Evolutionary conservation across 2,888 invertebrate genomes (phyloP).

Genomic region (Antitype chi): DNA sequence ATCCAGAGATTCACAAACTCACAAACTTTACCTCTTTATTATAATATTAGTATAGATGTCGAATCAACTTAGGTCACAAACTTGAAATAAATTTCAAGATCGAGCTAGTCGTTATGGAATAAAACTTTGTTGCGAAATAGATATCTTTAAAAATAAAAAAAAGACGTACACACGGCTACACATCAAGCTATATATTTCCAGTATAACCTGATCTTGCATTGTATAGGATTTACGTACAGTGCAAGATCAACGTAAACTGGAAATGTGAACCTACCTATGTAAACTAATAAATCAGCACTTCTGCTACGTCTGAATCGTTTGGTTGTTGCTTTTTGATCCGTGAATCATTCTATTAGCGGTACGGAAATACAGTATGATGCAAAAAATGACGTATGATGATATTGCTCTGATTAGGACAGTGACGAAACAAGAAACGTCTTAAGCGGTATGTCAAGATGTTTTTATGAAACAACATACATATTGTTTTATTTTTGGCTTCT

Average conservation of each 20-base stretch:
- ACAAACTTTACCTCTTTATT: too few relatives aligned
- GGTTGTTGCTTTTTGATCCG: constrained; percentile 40
- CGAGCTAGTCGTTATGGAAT: constrained; percentile 10
- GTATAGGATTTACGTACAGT: too few relatives aligned
- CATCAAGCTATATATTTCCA: too few relatives aligned
- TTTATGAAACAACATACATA: constrained; percentile 24
- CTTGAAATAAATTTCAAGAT: constrained; percentile 19
- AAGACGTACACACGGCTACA: too few relatives aligned
- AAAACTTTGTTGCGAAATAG: constrained; percentile 18
- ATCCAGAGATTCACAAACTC: too few relatives aligned
- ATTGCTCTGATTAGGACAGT: constrained; percentile 67
- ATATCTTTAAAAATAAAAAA: constrained; percentile 8
- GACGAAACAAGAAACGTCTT: constrained; percentile 59
- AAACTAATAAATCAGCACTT: constrained; percentile 22
- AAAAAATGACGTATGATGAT: constrained; percentile 63
- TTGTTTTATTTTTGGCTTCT: constrained; percentile 15
- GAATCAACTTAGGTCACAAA: constrained; percentile 5
- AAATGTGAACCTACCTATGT: neutral
- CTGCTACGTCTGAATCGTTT: constrained; percentile 21
- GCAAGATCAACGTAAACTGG: too few relatives aligned
- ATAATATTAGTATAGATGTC: too few relatives aligned
- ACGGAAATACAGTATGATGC: constrained; percentile 50
- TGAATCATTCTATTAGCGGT: constrained; percentile 49
- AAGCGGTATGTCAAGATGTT: constrained; percentile 25
- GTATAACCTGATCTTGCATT: too few relatives aligned